Evolutionary conservation across 2,113 vertebrate genomes (phyloP).

Genomic region (Cacatua alba): DNA sequence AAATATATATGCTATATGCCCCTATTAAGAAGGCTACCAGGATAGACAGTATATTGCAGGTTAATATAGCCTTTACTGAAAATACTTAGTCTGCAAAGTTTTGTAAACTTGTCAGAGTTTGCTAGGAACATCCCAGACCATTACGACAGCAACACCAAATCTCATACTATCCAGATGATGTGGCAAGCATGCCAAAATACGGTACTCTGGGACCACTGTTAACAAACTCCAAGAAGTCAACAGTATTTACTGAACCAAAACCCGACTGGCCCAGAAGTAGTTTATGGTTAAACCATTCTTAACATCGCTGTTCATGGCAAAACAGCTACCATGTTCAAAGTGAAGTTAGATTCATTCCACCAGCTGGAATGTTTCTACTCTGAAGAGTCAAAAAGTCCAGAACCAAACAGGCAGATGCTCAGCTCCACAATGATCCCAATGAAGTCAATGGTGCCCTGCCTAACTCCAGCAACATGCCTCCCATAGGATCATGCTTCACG

Average conservation of each 20-base stretch:
- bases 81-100: background rate
- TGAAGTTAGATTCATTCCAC: background rate
- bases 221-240: conserved; percentile 1
- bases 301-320: background rate
- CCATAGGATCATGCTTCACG: accelerated
- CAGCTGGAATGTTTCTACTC: background rate
- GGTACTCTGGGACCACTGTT: background rate
- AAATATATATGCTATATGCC: background rate
- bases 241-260: background rate
- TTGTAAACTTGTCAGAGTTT: background rate
- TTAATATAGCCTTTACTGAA: background rate
- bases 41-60: background rate
- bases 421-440: conserved; percentile 26
- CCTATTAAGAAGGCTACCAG: background rate
- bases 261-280: background rate
- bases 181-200: background rate
- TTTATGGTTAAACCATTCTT: background rate
- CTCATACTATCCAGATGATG: background rate
- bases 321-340: background rate
- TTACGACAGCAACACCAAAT: background rate
- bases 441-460: conserved; percentile 47
- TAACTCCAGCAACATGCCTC: background rate
- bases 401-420: background rate
- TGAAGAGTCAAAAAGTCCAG: background rate
- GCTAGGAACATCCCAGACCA: background rate